These are phyloP conservation scores for Halcyon senegalensis DNA, from an alignment of 2,113 vertebrate genomes.

Conservation along the genomic window DNA sequence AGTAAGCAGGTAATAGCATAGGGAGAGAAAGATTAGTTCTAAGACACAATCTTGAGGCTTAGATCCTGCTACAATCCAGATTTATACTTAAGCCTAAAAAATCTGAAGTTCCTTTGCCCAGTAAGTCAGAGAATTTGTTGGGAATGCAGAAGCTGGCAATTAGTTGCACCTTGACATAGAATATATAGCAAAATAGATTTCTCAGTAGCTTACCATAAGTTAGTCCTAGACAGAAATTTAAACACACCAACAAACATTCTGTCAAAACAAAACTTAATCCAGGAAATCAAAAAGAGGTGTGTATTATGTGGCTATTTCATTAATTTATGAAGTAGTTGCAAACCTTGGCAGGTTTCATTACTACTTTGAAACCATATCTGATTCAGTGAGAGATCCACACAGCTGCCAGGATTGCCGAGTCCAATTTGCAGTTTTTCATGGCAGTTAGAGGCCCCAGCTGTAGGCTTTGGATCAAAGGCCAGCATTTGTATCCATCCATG, in stretches of 20 bases:
- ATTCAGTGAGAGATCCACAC: not conserved
- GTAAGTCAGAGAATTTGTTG: not conserved
- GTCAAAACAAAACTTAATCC: not conserved
- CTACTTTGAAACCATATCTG: not conserved
- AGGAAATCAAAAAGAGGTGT: not conserved
- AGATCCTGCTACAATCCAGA: not conserved
- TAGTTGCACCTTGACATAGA: not conserved
- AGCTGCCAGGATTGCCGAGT: not conserved
- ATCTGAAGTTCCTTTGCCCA: not conserved
- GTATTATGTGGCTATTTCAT: not conserved
- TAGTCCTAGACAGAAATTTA: not conserved
- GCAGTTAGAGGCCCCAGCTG: not conserved
- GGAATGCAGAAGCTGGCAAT: not conserved
- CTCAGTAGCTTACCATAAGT: not conserved
- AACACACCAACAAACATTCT: not conserved
- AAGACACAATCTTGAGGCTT: not conserved
- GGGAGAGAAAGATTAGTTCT: not conserved
- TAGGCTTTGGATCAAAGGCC: not conserved
- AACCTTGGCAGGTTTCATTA: not conserved
- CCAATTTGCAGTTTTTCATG: not conserved
- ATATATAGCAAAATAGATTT: not conserved
- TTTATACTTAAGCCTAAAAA: not conserved
- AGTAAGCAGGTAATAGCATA: not conserved
- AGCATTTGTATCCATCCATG: not conserved
- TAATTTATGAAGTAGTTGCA: not conserved